These are phyloP conservation scores for Lynx canadensis DNA, from an alignment of 2,113 vertebrate genomes.

Conservation along the genomic window DNA sequence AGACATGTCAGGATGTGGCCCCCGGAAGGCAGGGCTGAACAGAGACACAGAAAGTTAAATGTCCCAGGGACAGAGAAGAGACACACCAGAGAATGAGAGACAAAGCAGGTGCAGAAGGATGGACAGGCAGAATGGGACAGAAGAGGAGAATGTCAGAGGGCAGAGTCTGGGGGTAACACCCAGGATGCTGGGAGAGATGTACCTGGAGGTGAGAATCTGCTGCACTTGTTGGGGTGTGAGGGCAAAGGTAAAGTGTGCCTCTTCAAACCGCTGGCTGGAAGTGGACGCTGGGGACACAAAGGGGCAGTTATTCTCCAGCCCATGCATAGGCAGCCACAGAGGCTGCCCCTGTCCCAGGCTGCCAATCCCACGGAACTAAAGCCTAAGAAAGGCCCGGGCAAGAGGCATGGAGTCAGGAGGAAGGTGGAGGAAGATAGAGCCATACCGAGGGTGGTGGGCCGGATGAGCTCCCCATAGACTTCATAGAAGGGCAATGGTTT, in stretches of 20 bases:
- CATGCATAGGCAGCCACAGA: neutral
- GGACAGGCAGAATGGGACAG: neutral
- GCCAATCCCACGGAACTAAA: neutral
- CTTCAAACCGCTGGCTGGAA: constrained; percentile 85
- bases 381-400: neutral
- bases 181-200: neutral
- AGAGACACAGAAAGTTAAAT: neutral
- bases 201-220: constrained; percentile 88
- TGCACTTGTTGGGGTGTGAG: constrained; percentile 87
- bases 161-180: neutral
- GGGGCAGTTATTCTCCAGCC: neutral
- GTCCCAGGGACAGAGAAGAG: neutral
- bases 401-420: neutral
- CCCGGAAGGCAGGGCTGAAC: neutral
- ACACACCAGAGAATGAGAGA: neutral
- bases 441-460: constrained; percentile 86
- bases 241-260: constrained; percentile 87
- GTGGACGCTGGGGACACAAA: constrained; percentile 80
- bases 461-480: constrained; percentile 85
- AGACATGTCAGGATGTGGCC: neutral
- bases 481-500: constrained; percentile 86
- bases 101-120: neutral
- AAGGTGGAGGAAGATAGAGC: neutral
- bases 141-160: neutral
- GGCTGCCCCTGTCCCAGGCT: neutral